phyloP scores from a whole-genome alignment of 1,140 invertebrate genomes.

The Drosophila sp. region DNA sequence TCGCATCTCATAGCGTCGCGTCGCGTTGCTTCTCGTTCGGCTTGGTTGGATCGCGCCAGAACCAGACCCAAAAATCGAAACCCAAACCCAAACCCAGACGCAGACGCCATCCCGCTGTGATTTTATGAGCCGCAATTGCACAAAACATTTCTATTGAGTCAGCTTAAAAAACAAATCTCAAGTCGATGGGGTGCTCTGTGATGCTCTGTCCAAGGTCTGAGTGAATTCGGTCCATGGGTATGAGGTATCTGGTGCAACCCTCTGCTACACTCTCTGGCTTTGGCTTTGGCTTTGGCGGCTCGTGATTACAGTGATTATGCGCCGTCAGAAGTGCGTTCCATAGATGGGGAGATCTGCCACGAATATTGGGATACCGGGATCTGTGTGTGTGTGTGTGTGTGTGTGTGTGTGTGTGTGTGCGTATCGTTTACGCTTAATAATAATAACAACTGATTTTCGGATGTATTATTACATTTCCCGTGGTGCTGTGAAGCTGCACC shows the following conservation, averaged over 20 bases:
- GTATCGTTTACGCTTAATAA: constrained; percentile 77
- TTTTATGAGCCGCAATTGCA: constrained; percentile 80
- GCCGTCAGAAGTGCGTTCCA: constrained; percentile 48
- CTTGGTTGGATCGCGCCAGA: constrained; percentile 8
- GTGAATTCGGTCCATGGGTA: not conserved
- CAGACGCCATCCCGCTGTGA: constrained; percentile 74
- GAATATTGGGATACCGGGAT: constrained; percentile 20
- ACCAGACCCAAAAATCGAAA: not conserved
- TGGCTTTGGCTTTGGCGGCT: constrained; percentile 36
- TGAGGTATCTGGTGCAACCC: constrained; percentile 27
- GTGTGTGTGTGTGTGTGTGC: constrained; percentile 4
- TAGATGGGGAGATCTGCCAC: constrained; percentile 10
- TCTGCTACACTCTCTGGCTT: not conserved
- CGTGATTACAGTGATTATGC: constrained; percentile 75
- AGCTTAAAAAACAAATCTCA: constrained; percentile 62
- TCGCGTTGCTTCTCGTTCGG: constrained; percentile 12
- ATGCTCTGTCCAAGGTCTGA: not conserved
- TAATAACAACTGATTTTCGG: constrained; percentile 80
- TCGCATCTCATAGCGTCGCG: constrained; percentile 6
- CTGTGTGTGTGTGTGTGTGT: too few relatives aligned
- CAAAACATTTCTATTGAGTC: constrained; percentile 76
- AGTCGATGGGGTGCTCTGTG: constrained; percentile 42
- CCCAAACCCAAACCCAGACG: constrained; percentile 9
- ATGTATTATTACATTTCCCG: constrained; percentile 79
- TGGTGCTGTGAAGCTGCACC: constrained; percentile 58